A percentile compares a stretch with the other conserved stretches of the same genome.
phyloP scores from a whole-genome alignment of 2,113 vertebrate genomes.

The Camelus dromedarius region DNA sequence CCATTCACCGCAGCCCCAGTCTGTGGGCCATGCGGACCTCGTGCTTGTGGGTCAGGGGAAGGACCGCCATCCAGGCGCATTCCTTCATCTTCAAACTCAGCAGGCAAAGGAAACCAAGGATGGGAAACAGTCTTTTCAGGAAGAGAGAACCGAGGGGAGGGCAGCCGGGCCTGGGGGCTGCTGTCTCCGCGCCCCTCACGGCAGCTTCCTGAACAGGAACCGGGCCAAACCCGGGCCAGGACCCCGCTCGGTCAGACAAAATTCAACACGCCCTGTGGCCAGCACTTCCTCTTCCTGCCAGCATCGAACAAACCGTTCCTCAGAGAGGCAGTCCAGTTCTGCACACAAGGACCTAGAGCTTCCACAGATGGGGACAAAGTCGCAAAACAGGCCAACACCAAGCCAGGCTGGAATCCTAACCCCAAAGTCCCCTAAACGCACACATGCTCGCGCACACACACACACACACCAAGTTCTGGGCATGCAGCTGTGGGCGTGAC shows the following conservation, averaged over 20 bases:
- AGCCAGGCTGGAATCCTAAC: neutral
- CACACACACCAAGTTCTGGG: rapidly evolving
- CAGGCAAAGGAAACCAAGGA: neutral
- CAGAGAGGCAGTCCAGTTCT: neutral
- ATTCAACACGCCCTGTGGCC: rapidly evolving
- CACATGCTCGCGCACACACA: rapidly evolving
- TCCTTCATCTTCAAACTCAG: neutral
- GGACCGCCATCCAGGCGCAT: rapidly evolving
- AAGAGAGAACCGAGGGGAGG: neutral
- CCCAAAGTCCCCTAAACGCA: neutral
- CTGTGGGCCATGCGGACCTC: rapidly evolving
- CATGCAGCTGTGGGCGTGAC: rapidly evolving
- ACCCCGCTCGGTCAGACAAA: neutral
- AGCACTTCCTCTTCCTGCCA: neutral
- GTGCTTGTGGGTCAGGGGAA: neutral
- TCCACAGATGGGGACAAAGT: neutral
- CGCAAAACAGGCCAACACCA: neutral
- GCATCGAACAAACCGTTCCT: neutral
- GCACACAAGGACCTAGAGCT: neutral
- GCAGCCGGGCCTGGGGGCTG: rapidly evolving
- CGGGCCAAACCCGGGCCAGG: neutral
- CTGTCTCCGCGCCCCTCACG: neutral
- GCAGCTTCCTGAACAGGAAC: neutral
- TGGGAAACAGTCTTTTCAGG: neutral
- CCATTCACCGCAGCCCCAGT: neutral